Conservation (phyloP, 2,888 invertebrate species). For the Campoplex capitator region DNA sequence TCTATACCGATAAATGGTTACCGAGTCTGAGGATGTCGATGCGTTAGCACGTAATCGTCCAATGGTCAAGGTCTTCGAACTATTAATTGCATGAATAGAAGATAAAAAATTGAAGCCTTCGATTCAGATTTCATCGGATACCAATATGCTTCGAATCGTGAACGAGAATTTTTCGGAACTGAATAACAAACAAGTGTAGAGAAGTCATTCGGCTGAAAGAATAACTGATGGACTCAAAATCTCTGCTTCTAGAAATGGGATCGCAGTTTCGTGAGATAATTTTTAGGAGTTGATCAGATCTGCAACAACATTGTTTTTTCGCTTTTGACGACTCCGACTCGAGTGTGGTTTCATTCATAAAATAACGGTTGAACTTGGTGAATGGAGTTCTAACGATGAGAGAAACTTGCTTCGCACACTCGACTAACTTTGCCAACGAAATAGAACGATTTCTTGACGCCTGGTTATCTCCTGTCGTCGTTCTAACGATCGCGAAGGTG, state of each 20-base stretch:
- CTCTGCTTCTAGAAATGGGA: too few relatives aligned
- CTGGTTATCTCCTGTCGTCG: slow-evolving; percentile 69
- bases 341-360: background rate
- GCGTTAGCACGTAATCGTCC: background rate
- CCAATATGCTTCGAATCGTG: background rate
- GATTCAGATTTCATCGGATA: background rate
- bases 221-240: too few relatives aligned
- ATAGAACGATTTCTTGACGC: slow-evolving; percentile 4
- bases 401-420: slow-evolving; percentile 10
- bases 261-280: too few relatives aligned
- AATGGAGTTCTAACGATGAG: slow-evolving; percentile 1
- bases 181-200: too few relatives aligned
- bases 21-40: background rate
- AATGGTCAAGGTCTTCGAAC: slow-evolving; percentile 9
- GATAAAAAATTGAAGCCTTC: background rate
- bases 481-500: slow-evolving; percentile 69
- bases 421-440: background rate
- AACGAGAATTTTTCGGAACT: background rate
- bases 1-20: background rate
- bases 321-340: background rate
- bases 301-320: background rate
- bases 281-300: background rate
- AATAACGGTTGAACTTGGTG: background rate
- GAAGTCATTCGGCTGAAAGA: too few relatives aligned
- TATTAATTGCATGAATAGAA: background rate